These are phyloP conservation scores for Dendrolimus punctatus DNA, from an alignment of 1,140 invertebrate species.

Conservation along the genomic window DNA sequence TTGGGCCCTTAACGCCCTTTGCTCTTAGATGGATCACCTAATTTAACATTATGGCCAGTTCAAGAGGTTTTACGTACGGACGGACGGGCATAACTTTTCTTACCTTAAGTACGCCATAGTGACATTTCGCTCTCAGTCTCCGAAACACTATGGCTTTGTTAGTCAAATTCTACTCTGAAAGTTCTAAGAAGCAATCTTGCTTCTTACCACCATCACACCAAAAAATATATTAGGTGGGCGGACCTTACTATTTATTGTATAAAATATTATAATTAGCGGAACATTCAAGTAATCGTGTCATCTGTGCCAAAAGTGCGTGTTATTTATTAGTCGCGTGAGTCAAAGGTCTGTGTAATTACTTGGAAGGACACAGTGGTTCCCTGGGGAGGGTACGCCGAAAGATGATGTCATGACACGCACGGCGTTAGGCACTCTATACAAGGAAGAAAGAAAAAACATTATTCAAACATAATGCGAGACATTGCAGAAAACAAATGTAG, in stretches of 20 bases:
- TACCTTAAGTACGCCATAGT: not conserved
- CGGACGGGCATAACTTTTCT: slow-evolving; percentile 37
- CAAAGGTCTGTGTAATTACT: slow-evolving; percentile 32
- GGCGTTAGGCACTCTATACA: not conserved
- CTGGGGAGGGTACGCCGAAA: slow-evolving; percentile 14
- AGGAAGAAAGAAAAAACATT: not conserved
- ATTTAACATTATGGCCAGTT: slow-evolving; percentile 59
- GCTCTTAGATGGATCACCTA: slow-evolving; percentile 59
- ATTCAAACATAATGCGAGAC: no score
- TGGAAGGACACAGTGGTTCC: slow-evolving; percentile 25
- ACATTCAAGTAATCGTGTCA: slow-evolving; percentile 25
- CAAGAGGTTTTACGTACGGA: slow-evolving; percentile 20
- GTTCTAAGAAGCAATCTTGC: no score
- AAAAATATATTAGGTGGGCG: no score
- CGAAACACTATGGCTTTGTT: no score
- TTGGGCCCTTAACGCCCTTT: slow-evolving; percentile 57
- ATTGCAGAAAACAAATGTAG: no score
- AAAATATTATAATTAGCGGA: not conserved
- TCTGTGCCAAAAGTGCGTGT: slow-evolving; percentile 20
- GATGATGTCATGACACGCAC: slow-evolving; percentile 3
- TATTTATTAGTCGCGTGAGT: slow-evolving; percentile 25
- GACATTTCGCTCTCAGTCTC: no score
- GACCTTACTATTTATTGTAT: no score
- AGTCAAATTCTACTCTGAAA: no score
- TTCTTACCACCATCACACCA: no score